These are phyloP conservation scores for Acanthococcus lagerstroemiae DNA, from an alignment of 2,888 invertebrate species.

Conservation along the genomic window DNA sequence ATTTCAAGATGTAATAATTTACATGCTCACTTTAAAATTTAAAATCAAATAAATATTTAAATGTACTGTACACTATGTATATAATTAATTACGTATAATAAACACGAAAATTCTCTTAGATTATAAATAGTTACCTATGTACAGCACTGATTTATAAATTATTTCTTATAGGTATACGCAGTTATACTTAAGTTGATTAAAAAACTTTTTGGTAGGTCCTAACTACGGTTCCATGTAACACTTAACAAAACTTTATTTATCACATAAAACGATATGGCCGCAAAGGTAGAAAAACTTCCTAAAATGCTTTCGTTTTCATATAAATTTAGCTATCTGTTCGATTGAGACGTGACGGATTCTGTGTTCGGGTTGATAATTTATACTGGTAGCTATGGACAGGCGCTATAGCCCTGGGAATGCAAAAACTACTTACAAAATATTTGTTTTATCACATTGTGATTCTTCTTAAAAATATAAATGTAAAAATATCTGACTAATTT, in stretches of 20 bases:
- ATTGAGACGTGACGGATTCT: too few relatives aligned
- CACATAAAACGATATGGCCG: conserved; percentile 25
- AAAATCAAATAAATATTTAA: conserved; percentile 25
- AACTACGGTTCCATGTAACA: neutral
- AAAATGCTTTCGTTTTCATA: neutral
- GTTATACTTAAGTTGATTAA: too few relatives aligned
- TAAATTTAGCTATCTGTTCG: too few relatives aligned
- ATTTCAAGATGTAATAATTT: conserved; percentile 8
- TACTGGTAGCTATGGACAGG: neutral
- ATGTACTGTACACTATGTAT: conserved; percentile 16
- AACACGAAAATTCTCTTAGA: neutral
- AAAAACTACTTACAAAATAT: too few relatives aligned
- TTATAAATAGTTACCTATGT: neutral
- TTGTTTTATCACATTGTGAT: too few relatives aligned
- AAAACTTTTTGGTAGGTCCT: conserved; percentile 9
- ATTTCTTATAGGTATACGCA: too few relatives aligned
- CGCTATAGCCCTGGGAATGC: too few relatives aligned
- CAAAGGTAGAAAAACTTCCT: neutral
- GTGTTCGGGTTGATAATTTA: too few relatives aligned
- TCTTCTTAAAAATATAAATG: too few relatives aligned
- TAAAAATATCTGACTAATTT: too few relatives aligned
- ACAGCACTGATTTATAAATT: neutral
- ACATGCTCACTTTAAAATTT: conserved; percentile 12
- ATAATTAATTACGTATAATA: conserved; percentile 19
- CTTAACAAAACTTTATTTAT: conserved; percentile 16